These are phyloP conservation scores for Gallinago solitaria DNA, from an alignment of 2,797 vertebrate species.

Conservation along the genomic window DNA sequence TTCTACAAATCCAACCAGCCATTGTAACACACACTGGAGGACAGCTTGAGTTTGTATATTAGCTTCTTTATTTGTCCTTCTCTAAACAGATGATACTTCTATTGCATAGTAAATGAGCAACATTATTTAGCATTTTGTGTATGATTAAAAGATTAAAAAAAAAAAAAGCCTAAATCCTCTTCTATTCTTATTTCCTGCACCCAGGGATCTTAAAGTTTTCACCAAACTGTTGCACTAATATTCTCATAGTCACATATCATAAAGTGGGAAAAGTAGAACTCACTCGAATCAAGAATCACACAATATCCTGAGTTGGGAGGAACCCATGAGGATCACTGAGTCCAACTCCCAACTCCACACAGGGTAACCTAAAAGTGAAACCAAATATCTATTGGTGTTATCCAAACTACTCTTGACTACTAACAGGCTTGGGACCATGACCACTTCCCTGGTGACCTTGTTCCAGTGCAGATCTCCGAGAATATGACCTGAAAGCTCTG, in stretches of 20 bases:
- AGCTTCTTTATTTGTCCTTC: neutral
- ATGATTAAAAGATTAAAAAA: neutral
- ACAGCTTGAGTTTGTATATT: neutral
- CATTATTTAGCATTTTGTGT: neutral
- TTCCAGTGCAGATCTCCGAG: neutral
- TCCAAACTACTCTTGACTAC: neutral
- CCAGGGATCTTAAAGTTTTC: neutral
- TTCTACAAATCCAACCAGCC: neutral
- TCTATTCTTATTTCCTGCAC: neutral
- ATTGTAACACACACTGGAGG: neutral
- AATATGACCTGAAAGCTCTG: neutral
- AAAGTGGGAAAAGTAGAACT: neutral
- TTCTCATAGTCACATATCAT: neutral
- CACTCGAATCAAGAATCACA: neutral
- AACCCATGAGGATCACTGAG: neutral
- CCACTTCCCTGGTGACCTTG: neutral
- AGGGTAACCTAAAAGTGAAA: neutral
- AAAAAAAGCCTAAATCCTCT: neutral
- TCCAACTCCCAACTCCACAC: neutral
- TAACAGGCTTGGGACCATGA: neutral
- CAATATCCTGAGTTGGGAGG: neutral
- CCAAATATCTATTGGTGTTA: neutral
- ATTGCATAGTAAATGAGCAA: neutral
- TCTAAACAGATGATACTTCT: neutral
- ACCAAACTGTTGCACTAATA: neutral